These are phyloP conservation scores for Pristionchus pacificus DNA, from an alignment of 1,140 invertebrate species.

Conservation along the genomic window DNA sequence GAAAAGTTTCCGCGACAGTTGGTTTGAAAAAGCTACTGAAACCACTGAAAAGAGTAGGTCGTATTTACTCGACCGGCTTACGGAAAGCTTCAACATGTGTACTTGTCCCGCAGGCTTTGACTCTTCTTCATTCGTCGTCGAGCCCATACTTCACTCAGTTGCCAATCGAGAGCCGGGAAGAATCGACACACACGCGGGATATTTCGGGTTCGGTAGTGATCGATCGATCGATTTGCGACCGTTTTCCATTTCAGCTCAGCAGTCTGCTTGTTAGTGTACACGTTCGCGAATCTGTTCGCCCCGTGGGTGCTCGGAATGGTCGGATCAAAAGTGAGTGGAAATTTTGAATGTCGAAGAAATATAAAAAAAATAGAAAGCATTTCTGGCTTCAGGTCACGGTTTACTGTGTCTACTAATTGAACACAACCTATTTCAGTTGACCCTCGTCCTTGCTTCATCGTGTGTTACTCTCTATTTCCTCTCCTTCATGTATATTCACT, in stretches of 20 bases:
- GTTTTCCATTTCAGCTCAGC: slow-evolving; percentile 13
- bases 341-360: too few species aligned
- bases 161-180: not conserved
- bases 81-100: too few species aligned
- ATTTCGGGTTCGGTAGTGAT: slow-evolving; percentile 15
- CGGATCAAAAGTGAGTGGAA: not conserved
- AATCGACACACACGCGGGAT: slow-evolving; percentile 14
- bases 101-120: slow-evolving; percentile 14
- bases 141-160: slow-evolving; percentile 18
- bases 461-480: not conserved
- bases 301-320: not conserved
- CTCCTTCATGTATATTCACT: not conserved
- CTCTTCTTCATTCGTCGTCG: slow-evolving; percentile 13
- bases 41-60: too few species aligned
- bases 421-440: not conserved
- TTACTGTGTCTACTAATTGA: too few species aligned
- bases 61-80: too few species aligned
- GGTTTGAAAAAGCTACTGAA: too few species aligned
- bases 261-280: slow-evolving; percentile 3
- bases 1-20: too few species aligned
- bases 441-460: not conserved
- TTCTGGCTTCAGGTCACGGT: too few species aligned
- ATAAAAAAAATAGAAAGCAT: too few species aligned
- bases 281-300: not conserved
- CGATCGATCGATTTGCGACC: not conserved